A percentile compares a stretch with the other conserved stretches of the same genome.
phyloP scores from a whole-genome alignment of 2,797 vertebrate genomes.

The Acanthornis magna region DNA sequence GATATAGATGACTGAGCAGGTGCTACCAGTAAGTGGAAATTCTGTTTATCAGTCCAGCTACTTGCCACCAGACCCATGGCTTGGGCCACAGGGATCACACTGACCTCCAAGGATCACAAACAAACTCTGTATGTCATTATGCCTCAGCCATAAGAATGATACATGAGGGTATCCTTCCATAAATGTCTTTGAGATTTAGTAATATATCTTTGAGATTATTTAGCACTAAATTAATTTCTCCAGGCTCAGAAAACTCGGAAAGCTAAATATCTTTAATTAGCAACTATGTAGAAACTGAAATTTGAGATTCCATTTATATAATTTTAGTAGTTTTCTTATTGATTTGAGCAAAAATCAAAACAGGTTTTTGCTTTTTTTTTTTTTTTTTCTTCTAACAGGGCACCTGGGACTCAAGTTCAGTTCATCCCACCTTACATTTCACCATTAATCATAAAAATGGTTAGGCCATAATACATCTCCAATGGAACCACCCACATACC shows the following conservation, averaged over 20 bases:
- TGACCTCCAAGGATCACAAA: not conserved
- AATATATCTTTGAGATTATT: not conserved
- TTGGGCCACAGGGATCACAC: not conserved
- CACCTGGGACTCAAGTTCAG: not conserved
- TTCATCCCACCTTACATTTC: not conserved
- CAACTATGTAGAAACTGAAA: not conserved
- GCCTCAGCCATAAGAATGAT: not conserved
- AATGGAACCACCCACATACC: not conserved
- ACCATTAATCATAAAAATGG: not conserved
- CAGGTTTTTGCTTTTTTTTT: not conserved
- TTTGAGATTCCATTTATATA: not conserved
- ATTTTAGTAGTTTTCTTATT: not conserved
- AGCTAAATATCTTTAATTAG: not conserved
- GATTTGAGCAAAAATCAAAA: not conserved
- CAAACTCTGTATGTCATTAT: rapidly evolving
- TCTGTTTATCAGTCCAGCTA: not conserved
- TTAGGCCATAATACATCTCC: not conserved
- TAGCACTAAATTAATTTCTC: not conserved
- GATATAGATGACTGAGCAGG: not conserved
- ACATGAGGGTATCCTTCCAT: not conserved
- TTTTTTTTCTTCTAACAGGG: not conserved
- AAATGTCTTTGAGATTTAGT: not conserved
- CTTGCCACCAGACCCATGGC: not conserved
- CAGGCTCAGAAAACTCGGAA: not conserved
- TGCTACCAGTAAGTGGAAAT: not conserved